phyloP scores from a whole-genome alignment of 1,140 invertebrate genomes.

The Trachymyrmex septentrionalis region DNA sequence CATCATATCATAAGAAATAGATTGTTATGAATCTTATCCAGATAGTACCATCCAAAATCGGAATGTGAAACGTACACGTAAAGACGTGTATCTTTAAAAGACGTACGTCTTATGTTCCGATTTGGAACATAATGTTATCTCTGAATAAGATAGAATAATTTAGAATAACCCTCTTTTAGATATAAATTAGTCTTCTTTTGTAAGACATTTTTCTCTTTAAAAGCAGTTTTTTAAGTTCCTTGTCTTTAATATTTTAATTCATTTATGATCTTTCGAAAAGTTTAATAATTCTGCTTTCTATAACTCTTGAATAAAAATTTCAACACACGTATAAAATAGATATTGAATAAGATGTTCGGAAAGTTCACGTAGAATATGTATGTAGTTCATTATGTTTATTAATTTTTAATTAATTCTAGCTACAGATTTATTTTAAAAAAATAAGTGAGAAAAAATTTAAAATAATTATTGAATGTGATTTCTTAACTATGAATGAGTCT shows the following conservation, averaged over 20 bases:
- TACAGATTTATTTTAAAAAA: conserved; percentile 1
- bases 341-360: neutral
- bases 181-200: neutral
- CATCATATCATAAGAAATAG: no score
- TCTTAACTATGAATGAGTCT: neutral
- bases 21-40: no score
- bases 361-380: neutral
- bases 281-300: neutral
- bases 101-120: no score
- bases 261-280: neutral
- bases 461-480: neutral
- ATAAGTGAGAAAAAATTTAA: neutral
- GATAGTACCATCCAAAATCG: no score
- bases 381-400: neutral
- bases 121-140: no score
- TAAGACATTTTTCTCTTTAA: neutral
- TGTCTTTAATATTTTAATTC: neutral
- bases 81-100: no score
- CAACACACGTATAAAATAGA: neutral
- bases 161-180: neutral
- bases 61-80: no score
- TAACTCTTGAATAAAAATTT: neutral
- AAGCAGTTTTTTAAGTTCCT: neutral
- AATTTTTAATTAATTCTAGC: neutral
- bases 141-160: neutral